Percentiles rank a stretch among this genome's conserved stretches.
Evolutionary conservation across 2,797 vertebrate species (phyloP).

Genomic region (Australoheros facetus): DNA sequence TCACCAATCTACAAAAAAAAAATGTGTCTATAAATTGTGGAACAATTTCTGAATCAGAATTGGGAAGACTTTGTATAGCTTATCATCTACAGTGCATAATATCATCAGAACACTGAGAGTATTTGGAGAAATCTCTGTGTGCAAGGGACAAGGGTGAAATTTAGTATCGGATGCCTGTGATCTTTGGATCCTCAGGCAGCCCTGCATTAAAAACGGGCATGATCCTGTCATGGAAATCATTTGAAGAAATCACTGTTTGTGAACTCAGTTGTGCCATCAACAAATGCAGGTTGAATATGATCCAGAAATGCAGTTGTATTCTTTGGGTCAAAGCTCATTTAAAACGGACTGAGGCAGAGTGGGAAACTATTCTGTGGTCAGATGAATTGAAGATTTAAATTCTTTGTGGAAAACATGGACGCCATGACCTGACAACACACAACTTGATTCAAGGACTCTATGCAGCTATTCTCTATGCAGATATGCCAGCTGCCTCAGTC

Average conservation of each 20-base stretch:
- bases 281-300: not conserved
- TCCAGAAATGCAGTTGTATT: not conserved
- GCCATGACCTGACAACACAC: not conserved
- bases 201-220: not conserved
- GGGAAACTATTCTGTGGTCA: no score
- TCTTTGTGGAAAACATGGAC: no score
- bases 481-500: not conserved
- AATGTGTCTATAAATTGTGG: not conserved
- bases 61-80: not conserved
- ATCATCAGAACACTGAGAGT: not conserved
- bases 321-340: not conserved
- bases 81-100: not conserved
- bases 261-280: not conserved
- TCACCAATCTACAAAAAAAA: not conserved
- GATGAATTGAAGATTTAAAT: no score
- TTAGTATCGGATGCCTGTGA: not conserved
- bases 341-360: rapidly evolving
- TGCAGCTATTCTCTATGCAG: not conserved
- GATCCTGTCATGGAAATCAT: not conserved
- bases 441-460: not conserved
- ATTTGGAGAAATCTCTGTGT: not conserved
- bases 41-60: not conserved
- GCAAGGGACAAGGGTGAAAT: rapidly evolving
- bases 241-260: not conserved
- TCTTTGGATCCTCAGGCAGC: no score